Base-by-base conservation (phyloP, 2,888 invertebrate genomes). In the Hedya salicella region DNA sequence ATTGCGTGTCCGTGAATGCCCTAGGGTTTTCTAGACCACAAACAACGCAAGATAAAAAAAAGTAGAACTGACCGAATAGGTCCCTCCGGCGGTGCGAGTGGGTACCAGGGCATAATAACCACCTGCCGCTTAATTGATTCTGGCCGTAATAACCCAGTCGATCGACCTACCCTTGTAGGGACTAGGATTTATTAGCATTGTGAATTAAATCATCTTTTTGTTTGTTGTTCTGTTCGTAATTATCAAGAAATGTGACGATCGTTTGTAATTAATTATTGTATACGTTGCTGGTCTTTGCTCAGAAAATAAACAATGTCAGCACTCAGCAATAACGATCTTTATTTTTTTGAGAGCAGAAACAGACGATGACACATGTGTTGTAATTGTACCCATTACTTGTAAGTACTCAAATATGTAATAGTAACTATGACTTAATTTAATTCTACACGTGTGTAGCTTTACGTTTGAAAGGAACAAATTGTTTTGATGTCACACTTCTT, bases 111-210 rank as follows among this genome's bases (percentile, higher is more conserved):
- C 32, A 36, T 53, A 62, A 62, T 52, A 53, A 60, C 60, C 65
- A 65, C 53, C 65, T 65, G 65, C 60, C 21, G 32, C 42, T 59
- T 62, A 65, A 65, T 65, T 65, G 65, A 65, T 53, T 65, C 40
- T 53, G 40, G 32, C 52, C 42, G 42, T 62, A 52, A 50, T 57
- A 59, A 64, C 44, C 50, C 21, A 14, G 49, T 19, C n/a, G 48
- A 39, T 42, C 49, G 13, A 46, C 25, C 30, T 14, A 44, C 50
- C 56, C 57, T 49, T 64, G 42, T 64, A 57, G 1, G 54, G 46
- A 9, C 42, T 44, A 16, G 44, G 30, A 44, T 64, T 32, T 30
- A 40, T 63, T 42, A 49, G 60, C 16, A 44, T 25, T 21, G 30
- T 25, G 25, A 13, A 39, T 53, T 19, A 36, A 16, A 36, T 11